A percentile compares a stretch with the other conserved stretches of the same genome.
Conservation (phyloP, 1,140 invertebrate species). For the Rhopalosiphum padi region DNA sequence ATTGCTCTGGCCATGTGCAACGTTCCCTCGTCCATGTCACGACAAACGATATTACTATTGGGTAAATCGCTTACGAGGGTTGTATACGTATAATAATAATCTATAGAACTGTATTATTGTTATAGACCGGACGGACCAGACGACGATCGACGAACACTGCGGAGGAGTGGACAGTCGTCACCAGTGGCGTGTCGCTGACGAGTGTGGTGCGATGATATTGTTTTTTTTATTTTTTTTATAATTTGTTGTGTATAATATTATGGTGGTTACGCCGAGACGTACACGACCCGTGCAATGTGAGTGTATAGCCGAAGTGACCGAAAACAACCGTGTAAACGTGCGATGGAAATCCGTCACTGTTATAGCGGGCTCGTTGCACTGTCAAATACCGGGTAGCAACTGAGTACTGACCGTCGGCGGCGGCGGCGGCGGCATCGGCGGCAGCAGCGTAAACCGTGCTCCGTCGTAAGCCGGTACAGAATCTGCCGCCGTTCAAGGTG, state of each 20-base stretch:
- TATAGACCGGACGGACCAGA: background rate
- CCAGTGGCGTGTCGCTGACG: too few relatives aligned
- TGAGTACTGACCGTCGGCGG: constrained; percentile 46
- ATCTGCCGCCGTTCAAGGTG: constrained; percentile 46
- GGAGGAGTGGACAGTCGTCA: too few relatives aligned
- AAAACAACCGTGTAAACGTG: background rate
- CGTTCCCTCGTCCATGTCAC: constrained; percentile 71
- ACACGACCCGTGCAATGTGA: background rate
- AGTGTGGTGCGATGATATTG: background rate
- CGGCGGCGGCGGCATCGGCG: constrained; percentile 7
- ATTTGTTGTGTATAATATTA: background rate
- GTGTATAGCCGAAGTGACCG: background rate
- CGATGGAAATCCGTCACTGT: constrained; percentile 48
- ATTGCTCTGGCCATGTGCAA: constrained; percentile 71
- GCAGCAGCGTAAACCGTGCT: background rate
- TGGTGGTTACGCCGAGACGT: too few relatives aligned
- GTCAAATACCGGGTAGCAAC: constrained; percentile 53
- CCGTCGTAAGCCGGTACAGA: constrained; percentile 36
- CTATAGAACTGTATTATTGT: background rate
- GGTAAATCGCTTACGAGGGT: background rate
- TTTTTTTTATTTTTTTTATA: background rate
- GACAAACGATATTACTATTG: background rate
- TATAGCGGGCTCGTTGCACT: background rate
- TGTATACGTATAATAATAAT: background rate
- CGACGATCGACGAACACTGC: background rate